Conservation (phyloP, 2,797 vertebrate genomes). For the Borostomias antarcticus region DNA sequence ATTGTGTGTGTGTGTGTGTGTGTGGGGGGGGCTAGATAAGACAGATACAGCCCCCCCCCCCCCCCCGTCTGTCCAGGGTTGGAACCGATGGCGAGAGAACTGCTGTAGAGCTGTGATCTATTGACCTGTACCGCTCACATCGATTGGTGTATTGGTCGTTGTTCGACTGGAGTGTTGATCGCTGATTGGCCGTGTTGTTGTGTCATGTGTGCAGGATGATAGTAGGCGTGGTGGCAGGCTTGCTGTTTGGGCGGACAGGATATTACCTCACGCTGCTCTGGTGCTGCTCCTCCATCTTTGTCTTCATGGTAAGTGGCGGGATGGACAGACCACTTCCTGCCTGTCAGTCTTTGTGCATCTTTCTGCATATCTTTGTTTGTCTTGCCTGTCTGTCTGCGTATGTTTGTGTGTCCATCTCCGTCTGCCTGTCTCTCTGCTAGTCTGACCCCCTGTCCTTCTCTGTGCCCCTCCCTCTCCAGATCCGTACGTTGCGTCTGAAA, state of each 20-base stretch:
- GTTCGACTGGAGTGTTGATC: too few relatives aligned
- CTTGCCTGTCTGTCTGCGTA: not conserved
- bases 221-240: conserved; percentile 80
- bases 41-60: too few relatives aligned
- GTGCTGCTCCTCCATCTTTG: conserved; percentile 87
- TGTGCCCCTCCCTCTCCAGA: conserved; percentile 65
- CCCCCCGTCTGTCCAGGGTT: too few relatives aligned
- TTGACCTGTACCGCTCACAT: too few relatives aligned
- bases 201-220: conserved; percentile 83
- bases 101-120: too few relatives aligned
- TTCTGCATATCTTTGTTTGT: too few relatives aligned
- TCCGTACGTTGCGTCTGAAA: conserved; percentile 88
- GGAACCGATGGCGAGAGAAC: too few relatives aligned
- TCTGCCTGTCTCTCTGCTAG: too few relatives aligned
- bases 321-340: not conserved
- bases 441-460: not conserved
- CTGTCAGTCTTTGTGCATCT: not conserved
- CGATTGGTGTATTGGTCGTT: too few relatives aligned
- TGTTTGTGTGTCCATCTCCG: not conserved
- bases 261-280: conserved; percentile 88
- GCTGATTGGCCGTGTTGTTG: too few relatives aligned
- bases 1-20: too few relatives aligned
- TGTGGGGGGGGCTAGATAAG: too few relatives aligned
- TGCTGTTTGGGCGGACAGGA: conserved; percentile 85
- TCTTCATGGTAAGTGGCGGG: conserved; percentile 86